These are phyloP conservation scores for Cephus rjabovi DNA, from an alignment of 2,888 invertebrate species.

Conservation along the genomic window DNA sequence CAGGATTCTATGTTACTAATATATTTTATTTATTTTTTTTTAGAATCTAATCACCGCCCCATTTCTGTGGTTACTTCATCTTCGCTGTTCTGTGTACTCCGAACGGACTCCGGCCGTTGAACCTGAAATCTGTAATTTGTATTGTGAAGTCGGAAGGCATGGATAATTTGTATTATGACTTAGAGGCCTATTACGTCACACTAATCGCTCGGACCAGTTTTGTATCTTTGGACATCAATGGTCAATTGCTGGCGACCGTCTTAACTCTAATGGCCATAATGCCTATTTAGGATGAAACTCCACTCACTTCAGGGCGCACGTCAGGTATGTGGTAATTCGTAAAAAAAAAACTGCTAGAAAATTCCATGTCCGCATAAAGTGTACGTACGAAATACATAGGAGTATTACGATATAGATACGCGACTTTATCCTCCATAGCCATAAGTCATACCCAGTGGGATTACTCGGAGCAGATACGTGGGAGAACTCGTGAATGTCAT, in stretches of 20 bases:
- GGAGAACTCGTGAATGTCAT: background rate
- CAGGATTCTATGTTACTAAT: background rate
- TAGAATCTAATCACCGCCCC: background rate
- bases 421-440: background rate
- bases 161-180: background rate
- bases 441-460: background rate
- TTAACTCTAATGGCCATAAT: background rate
- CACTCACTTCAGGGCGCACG: background rate
- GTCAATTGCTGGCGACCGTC: background rate
- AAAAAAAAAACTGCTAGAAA: background rate
- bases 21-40: background rate
- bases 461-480: background rate
- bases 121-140: background rate
- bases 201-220: background rate
- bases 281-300: background rate
- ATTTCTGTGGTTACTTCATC: background rate
- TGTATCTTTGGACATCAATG: background rate
- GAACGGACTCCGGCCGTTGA: background rate
- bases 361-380: background rate
- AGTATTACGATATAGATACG: background rate
- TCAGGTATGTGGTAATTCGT: background rate
- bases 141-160: too few species aligned
- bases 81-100: background rate
- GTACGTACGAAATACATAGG: background rate
- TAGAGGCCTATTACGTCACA: background rate